phyloP scores from a whole-genome alignment of 1,140 invertebrate species.

The Saccostrea glomerata region DNA sequence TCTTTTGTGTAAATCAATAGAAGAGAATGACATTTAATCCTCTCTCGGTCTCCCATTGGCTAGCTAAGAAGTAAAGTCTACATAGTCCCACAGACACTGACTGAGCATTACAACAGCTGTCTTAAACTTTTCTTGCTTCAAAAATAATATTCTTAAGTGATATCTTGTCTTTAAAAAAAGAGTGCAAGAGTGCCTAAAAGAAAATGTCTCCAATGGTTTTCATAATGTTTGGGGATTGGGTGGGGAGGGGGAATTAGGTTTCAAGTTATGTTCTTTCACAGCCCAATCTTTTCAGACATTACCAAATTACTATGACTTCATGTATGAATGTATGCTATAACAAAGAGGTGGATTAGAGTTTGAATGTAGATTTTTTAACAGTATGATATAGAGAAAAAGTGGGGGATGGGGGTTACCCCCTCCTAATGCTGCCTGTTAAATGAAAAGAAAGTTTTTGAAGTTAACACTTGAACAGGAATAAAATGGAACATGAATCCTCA shows the following conservation, averaged over 20 bases:
- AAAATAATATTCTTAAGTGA: background rate
- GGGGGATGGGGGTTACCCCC: too few species aligned
- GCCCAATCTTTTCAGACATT: too few species aligned
- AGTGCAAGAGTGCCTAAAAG: too few species aligned
- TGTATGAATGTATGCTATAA: background rate
- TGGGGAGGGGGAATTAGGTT: background rate
- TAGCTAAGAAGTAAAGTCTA: background rate
- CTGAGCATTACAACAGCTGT: background rate
- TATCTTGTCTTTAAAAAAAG: too few species aligned
- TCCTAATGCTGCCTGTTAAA: too few species aligned
- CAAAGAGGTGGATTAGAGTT: background rate
- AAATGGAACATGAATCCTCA: too few species aligned
- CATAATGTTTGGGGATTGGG: background rate
- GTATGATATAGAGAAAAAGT: too few species aligned
- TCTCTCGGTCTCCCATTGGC: background rate
- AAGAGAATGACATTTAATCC: slow-evolving; percentile 3
- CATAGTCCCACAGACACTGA: background rate
- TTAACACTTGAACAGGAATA: too few species aligned
- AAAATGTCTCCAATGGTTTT: background rate
- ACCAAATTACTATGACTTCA: too few species aligned
- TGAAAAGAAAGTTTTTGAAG: too few species aligned
- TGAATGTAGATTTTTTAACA: too few species aligned
- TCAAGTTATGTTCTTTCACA: too few species aligned
- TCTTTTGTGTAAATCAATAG: background rate
- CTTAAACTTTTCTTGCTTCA: background rate